phyloP scores from a whole-genome alignment of 2,888 invertebrate genomes.

The Mythimna albipuncta region DNA sequence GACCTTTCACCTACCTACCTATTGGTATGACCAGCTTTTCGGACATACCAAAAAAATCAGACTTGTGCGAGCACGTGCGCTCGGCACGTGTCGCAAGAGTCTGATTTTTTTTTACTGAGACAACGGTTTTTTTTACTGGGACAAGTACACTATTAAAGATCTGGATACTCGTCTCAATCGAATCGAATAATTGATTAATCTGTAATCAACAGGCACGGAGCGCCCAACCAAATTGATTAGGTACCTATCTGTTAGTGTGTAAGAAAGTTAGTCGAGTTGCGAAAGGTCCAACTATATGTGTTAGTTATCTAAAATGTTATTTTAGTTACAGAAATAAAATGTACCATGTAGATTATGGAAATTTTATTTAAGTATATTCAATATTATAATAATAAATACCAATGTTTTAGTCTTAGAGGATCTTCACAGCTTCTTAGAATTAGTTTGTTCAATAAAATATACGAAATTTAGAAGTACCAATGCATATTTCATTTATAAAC shows the following conservation, averaged over 20 bases:
- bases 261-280: not conserved
- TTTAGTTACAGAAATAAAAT: slow-evolving; percentile 19
- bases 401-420: slow-evolving; percentile 15
- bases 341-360: slow-evolving; percentile 24
- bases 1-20: too few species aligned
- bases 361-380: slow-evolving; percentile 28
- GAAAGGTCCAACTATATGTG: not conserved
- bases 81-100: not conserved
- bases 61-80: not conserved
- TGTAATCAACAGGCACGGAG: not conserved
- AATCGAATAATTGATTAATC: not conserved
- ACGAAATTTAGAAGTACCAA: slow-evolving; percentile 36
- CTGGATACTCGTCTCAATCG: not conserved
- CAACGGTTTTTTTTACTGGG: not conserved
- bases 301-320: slow-evolving; percentile 6
- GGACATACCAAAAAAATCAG: not conserved
- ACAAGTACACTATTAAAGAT: not conserved
- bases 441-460: slow-evolving; percentile 58
- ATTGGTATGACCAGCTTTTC: too few species aligned
- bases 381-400: slow-evolving; percentile 35
- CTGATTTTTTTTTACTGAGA: not conserved
- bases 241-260: not conserved
- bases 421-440: slow-evolving; percentile 28
- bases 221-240: not conserved
- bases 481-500: slow-evolving; percentile 35